Percentiles rank a stretch among this genome's conserved stretches.
phyloP scores from a whole-genome alignment of 2,888 invertebrate species.

The Cosmorhoe ocellata region DNA sequence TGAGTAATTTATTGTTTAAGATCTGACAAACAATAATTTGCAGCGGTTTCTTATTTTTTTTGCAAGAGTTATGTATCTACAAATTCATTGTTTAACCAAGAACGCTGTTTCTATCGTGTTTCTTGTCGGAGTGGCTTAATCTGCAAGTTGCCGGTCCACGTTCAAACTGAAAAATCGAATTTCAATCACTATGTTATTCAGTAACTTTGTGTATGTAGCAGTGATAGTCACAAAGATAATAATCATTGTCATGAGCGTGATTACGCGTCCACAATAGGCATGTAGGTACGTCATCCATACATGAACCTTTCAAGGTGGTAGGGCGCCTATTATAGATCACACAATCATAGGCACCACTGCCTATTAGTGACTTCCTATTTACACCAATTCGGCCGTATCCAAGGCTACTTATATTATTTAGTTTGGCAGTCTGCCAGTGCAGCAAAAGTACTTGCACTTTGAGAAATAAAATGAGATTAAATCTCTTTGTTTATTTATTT shows the following conservation, averaged over 20 bases:
- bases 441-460: slow-evolving; percentile 43
- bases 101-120: no score
- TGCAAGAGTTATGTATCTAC: slow-evolving; percentile 4
- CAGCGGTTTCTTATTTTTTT: slow-evolving; percentile 55
- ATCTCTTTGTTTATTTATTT: slow-evolving; percentile 47
- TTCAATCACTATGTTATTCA: no score
- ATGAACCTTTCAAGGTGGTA: slow-evolving; percentile 58
- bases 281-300: slow-evolving; percentile 40
- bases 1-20: slow-evolving; percentile 28
- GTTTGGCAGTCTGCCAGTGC: slow-evolving; percentile 59
- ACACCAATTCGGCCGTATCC: slow-evolving; percentile 31
- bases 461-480: slow-evolving; percentile 41
- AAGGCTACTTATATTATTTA: slow-evolving; percentile 46
- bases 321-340: slow-evolving; percentile 44
- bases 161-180: no score
- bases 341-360: slow-evolving; percentile 28
- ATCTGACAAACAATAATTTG: slow-evolving; percentile 42
- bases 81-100: no score
- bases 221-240: slow-evolving; percentile 29
- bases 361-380: slow-evolving; percentile 31
- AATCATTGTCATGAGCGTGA: slow-evolving; percentile 44
- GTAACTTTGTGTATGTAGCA: not conserved
- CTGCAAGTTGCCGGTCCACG: not conserved
- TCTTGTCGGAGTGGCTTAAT: no score
- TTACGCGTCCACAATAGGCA: slow-evolving; percentile 37